Base-by-base conservation (phyloP, 2,888 invertebrate genomes). In the Spodoptera exigua region DNA sequence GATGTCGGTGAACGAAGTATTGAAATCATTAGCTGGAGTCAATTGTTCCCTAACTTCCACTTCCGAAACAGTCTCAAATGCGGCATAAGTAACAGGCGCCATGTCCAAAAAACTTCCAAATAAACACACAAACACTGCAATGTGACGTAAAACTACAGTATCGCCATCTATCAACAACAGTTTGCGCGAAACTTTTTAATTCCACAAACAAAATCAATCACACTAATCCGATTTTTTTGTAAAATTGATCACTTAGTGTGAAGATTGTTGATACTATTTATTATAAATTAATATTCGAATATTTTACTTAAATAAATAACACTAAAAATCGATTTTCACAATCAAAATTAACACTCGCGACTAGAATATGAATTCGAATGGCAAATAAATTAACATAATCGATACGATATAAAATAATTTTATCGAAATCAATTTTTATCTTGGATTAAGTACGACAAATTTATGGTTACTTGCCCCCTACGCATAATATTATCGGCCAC, bases 41-140 rank as follows among this genome's bases (percentile, higher is more conserved):
- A 32, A 9, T 2, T 55, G 35, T 34, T 53, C 47, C 63, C 46
- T n/a, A 27, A 27, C 7, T 13, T 10, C 21, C 4, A 21, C 35
- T 2, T 32, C 46, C 7, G 27, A 36, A 7, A 16, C 16, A 48
- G 51, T 39, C 18, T 27, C 27, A 7, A 9, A 0, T 2, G 52
- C 14, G 10, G 47, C 17, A 12, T 10, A 48, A 12, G 65, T 70
- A n/a, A 61, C 74, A 78, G 76, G 74, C 77, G 80, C 81, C 80
- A 82, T 84, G 48, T 52, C 35, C 17, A 62, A 16, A 35, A 46
- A 39, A 10, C 44, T 43, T 47, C 16, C 2, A 18, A 73, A 40
- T 69, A 40, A 4, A 55, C 40, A 44, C 27, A 47, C 54, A n/a
- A n/a, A n/a, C 16, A 61, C 35, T 36, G 11, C 45, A 46, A 45